Evolutionary conservation across 2,113 vertebrate genomes (phyloP), one percentile per base, ranked within the genome.

Genomic region (Siphamia tubifer): DNA sequence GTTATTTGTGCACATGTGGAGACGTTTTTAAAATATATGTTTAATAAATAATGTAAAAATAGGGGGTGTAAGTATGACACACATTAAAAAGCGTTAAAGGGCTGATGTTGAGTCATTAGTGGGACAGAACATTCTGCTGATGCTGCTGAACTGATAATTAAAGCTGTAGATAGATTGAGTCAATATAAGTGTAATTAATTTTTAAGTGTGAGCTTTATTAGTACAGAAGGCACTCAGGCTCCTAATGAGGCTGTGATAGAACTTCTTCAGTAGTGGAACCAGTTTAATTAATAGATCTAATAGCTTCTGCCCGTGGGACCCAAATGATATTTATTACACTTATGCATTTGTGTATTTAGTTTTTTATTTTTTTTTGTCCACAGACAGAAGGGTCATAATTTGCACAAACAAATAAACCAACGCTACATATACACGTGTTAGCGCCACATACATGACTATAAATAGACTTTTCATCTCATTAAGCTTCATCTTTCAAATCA

Each of bases 111-210:
- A 72, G 68, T 62, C 83, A 85, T 89, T 81, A 82, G 68, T 67
- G 48, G 2, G 17, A 71, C 43, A 73, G 71, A 1, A 34, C 58
- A 60, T 77, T 84, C 61, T 82, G 66, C 79, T 83, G 81, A 88
- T 89, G 74, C 47, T 70, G 79, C 39, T 77, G 68, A 86, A 89
- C 83, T 76, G 69, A 87, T 91, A 85, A 91, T 89, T 84, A 87
- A 67, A 71, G 70, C 75, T 74, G 62, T 32, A 81, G 87, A 89
- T 82, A 57, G 81, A 91, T 91, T 77, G 82, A 83, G 76, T 85
- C 80, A 82, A 81, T 92, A 81, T 85, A 91, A 84, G 68, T 87
- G 79, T 89, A 87, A 90, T 92, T 91, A 81, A 89, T 91, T 84
- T 87, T 84, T 77, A 63, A 82, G 71, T 86, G 79, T 83, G 74